phyloP scores from a whole-genome alignment of 2,888 invertebrate species.

The Exocentrus adspersus region DNA sequence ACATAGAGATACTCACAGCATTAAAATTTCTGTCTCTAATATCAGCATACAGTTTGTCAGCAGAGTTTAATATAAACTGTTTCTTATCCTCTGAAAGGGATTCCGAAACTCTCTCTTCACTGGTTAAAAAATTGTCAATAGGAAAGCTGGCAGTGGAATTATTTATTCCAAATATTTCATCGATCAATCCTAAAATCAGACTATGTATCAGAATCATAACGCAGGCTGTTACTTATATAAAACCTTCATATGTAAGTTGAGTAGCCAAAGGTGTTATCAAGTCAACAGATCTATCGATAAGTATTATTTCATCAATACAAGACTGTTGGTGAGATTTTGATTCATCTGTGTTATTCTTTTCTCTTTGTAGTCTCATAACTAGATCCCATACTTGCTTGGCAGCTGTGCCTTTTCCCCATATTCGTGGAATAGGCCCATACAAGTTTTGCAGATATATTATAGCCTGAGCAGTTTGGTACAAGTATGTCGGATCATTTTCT shows the following conservation, averaged over 20 bases:
- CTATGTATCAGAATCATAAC: background rate
- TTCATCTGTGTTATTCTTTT: conserved; percentile 65
- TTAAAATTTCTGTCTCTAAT: conserved; percentile 94
- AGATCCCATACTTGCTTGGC: conserved; percentile 91
- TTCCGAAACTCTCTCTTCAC: conserved; percentile 71
- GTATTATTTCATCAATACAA: conserved; percentile 84
- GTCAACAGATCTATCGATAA: conserved; percentile 93
- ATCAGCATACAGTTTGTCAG: conserved; percentile 88
- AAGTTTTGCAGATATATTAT: conserved; percentile 85
- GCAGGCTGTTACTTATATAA: background rate
- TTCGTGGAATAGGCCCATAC: conserved; percentile 88
- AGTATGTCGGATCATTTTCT: conserved; percentile 88
- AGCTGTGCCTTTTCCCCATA: conserved; percentile 87
- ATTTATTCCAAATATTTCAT: conserved; percentile 91
- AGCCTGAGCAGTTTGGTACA: conserved; percentile 89
- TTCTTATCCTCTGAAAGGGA: conserved; percentile 74
- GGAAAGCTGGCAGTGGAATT: conserved; percentile 85
- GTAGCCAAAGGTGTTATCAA: conserved; percentile 91
- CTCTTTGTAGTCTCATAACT: conserved; percentile 77
- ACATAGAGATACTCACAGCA: conserved; percentile 65
- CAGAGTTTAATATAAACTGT: conserved; percentile 85
- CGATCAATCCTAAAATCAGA: conserved; percentile 75
- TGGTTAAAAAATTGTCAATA: conserved; percentile 81
- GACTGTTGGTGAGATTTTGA: conserved; percentile 52
- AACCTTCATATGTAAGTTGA: conserved; percentile 93